These are phyloP conservation scores for Temnothorax ravouxi DNA, from an alignment of 2,888 invertebrate species.

Conservation along the genomic window DNA sequence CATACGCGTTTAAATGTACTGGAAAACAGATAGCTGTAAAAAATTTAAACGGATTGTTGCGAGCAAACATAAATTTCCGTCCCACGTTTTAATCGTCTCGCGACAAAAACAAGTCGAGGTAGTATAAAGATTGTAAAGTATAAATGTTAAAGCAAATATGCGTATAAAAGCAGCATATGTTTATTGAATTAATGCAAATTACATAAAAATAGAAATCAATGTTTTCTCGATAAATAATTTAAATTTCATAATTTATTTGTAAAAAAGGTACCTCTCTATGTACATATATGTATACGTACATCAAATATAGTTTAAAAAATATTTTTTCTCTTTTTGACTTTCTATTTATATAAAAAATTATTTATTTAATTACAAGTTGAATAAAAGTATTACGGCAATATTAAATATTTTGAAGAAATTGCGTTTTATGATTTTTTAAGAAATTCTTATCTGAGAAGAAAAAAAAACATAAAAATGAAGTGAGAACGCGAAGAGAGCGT, in stretches of 20 bases:
- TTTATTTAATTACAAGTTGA: not conserved
- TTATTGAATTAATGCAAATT: not conserved
- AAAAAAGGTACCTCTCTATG: not conserved
- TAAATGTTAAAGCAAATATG: not conserved
- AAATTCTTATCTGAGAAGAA: not conserved
- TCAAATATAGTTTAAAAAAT: no score
- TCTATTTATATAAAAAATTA: not conserved
- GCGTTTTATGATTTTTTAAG: not conserved
- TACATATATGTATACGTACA: not conserved
- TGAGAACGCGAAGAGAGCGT: not conserved
- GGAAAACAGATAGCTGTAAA: constrained; percentile 8
- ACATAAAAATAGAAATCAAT: not conserved
- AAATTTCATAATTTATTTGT: not conserved
- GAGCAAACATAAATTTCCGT: constrained; percentile 9
- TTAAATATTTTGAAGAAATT: not conserved
- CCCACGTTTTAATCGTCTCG: not conserved
- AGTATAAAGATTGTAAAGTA: not conserved
- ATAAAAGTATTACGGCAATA: not conserved
- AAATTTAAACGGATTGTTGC: constrained; percentile 13
- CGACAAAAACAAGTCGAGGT: not conserved
- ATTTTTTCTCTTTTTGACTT: not conserved
- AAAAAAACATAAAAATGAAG: not conserved
- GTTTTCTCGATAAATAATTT: not conserved
- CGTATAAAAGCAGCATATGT: not conserved
- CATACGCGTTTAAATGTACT: not conserved